Percentiles rank a stretch among this genome's conserved stretches.
Conservation (phyloP, 92 coral and sea anemone species). For the Metridium senile region DNA sequence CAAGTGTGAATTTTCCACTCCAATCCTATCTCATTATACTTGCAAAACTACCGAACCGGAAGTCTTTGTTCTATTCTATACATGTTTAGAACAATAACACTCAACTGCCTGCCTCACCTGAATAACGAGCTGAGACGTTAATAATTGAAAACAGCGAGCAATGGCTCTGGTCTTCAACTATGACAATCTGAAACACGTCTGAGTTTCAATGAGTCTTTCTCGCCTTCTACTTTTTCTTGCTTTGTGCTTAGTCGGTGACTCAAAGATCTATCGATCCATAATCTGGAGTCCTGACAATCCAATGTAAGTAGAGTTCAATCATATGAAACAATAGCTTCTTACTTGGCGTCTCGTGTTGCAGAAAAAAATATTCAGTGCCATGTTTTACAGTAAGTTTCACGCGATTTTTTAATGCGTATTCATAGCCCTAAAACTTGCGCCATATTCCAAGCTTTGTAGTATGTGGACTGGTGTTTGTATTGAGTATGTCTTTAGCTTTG, state of each 20-base stretch:
- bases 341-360: no score
- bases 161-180: slow-evolving; percentile 1
- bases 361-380: no score
- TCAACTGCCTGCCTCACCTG: not conserved
- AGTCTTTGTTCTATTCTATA: not conserved
- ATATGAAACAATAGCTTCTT: not conserved
- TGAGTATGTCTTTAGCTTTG: not conserved
- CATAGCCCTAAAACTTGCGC: not conserved
- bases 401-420: not conserved
- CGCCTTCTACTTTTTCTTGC: not conserved
- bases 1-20: slow-evolving; percentile 17
- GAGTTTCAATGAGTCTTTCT: not conserved
- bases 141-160: not conserved
- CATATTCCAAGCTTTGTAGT: not conserved
- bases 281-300: slow-evolving; percentile 64
- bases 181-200: not conserved
- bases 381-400: no score
- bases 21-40: slow-evolving; percentile 1
- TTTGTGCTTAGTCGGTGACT: not conserved
- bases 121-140: not conserved
- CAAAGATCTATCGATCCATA: slow-evolving; percentile 40
- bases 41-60: slow-evolving; percentile 17
- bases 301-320: slow-evolving; percentile 59
- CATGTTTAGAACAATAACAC: slow-evolving; percentile 4
- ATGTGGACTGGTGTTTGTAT: not conserved